Evolutionary conservation across 2,797 vertebrate genomes (phyloP).

Genomic region (Sebastiscus albofasciatus): DNA sequence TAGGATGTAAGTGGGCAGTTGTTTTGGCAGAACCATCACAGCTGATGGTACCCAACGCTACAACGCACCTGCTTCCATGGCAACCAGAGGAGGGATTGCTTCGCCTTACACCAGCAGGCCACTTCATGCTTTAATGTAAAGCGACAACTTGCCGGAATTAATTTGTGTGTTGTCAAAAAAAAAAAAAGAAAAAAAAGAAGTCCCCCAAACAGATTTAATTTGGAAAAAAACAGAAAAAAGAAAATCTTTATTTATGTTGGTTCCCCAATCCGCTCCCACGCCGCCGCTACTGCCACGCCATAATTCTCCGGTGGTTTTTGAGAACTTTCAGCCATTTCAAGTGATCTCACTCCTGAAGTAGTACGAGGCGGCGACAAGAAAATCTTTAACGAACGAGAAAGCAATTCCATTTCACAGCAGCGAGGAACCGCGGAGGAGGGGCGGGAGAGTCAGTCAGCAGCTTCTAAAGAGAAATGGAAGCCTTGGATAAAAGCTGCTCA

Average conservation of each 20-base stretch:
- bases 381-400: slow-evolving; percentile 80
- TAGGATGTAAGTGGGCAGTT: slow-evolving; percentile 74
- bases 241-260: slow-evolving; percentile 59
- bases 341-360: slow-evolving; percentile 67
- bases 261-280: slow-evolving; percentile 8
- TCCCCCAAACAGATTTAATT: slow-evolving; percentile 63
- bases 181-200: slow-evolving; percentile 34
- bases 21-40: slow-evolving; percentile 72
- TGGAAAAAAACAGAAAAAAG: slow-evolving; percentile 51
- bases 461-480: slow-evolving; percentile 79
- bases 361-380: slow-evolving; percentile 71
- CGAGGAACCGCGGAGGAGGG: slow-evolving; percentile 60
- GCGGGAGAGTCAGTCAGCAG: slow-evolving; percentile 66
- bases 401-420: slow-evolving; percentile 83
- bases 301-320: slow-evolving; percentile 63
- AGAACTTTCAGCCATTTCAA: slow-evolving; percentile 75
- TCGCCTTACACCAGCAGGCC: slow-evolving; percentile 69
- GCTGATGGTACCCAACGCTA: slow-evolving; percentile 59
- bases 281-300: slow-evolving; percentile 28
- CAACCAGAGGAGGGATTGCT: slow-evolving; percentile 78
- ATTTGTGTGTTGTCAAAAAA: slow-evolving; percentile 75
- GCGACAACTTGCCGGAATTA: slow-evolving; percentile 82
- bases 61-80: slow-evolving; percentile 82
- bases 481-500: slow-evolving; percentile 78
- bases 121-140: slow-evolving; percentile 85